Evolutionary conservation across 1,140 invertebrate genomes (phyloP).

Genomic region (silkworm (Bombyx mori)): ASM3026992v2 NC_085119.1:2148501-2149000

Average conservation of each 20-base stretch:
- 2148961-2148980: conserved; percentile 86
- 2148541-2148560: too few species aligned
- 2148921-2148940: conserved; percentile 81
- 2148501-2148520: too few species aligned
- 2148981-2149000: conserved; percentile 86
- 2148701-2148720: conserved; percentile 3
- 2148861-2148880: conserved; percentile 90
- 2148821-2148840: conserved; percentile 85
- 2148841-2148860: conserved; percentile 84
- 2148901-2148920: conserved; percentile 87
- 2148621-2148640: too few species aligned
- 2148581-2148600: too few species aligned
- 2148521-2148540: too few species aligned
- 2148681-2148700: background rate
- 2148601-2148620: too few species aligned
- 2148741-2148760: conserved; percentile 90
- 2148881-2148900: conserved; percentile 86
- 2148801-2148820: conserved; percentile 86
- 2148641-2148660: too few species aligned
- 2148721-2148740: conserved; percentile 80
- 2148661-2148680: background rate
- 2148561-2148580: too few species aligned
- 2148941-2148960: conserved; percentile 91
- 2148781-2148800: conserved; percentile 84
- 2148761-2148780: conserved; percentile 83